Conservation (phyloP, 1,140 invertebrate genomes). For the Papilio aristodemus region DNA sequence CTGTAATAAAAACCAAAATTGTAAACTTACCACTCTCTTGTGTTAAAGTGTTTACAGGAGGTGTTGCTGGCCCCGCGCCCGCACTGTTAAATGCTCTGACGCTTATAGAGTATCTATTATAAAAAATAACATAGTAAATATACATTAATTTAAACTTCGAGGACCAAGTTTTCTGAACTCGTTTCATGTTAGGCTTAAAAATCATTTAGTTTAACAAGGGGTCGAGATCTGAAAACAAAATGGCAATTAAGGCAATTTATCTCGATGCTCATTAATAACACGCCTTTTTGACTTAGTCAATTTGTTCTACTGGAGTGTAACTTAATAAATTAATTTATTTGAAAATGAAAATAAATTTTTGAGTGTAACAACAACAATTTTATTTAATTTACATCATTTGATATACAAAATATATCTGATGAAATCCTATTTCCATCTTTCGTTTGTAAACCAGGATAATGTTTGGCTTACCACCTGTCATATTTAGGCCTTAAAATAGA, state of each 20-base stretch:
- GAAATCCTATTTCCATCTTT: not conserved
- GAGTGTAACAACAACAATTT: not conserved
- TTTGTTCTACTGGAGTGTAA: not conserved
- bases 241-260: constrained; percentile 13
- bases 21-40: constrained; percentile 88
- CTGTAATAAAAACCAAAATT: too few relatives aligned
- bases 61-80: constrained; percentile 90
- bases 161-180: too few relatives aligned
- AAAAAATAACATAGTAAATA: not conserved
- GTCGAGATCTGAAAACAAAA: not conserved
- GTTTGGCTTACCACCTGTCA: too few relatives aligned
- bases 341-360: not conserved
- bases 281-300: constrained; percentile 7
- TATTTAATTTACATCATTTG: not conserved
- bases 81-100: constrained; percentile 94
- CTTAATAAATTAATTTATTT: constrained; percentile 6
- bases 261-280: not conserved
- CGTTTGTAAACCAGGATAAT: constrained; percentile 3
- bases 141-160: not conserved
- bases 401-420: too few relatives aligned
- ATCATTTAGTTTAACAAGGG: not conserved
- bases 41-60: constrained; percentile 88
- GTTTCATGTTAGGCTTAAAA: not conserved
- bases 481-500: too few relatives aligned
- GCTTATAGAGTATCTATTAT: constrained; percentile 89